A percentile compares a stretch with the other conserved stretches of the same genome.
phyloP scores from a whole-genome alignment of 2,888 invertebrate species.

The Microplitis deprimator region DNA sequence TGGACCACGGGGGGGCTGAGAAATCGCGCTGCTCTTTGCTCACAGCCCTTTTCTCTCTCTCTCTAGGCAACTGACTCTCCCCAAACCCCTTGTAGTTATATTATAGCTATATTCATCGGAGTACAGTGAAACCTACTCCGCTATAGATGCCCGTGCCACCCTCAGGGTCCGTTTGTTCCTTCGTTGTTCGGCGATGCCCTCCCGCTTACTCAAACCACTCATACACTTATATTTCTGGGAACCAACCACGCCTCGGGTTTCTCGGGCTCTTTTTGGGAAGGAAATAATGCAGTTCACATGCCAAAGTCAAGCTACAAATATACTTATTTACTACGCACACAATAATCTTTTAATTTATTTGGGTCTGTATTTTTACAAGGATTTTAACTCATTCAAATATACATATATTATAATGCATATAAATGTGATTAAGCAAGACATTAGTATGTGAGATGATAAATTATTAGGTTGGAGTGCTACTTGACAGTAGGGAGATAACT shows the following conservation, averaged over 20 bases:
- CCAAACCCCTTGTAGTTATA: background rate
- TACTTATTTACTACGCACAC: background rate
- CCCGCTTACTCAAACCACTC: constrained; percentile 28
- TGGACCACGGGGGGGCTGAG: constrained; percentile 65
- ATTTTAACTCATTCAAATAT: too few relatives aligned
- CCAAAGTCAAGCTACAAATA: background rate
- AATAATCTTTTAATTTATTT: background rate
- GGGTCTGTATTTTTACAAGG: too few relatives aligned
- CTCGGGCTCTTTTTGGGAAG: constrained; percentile 45
- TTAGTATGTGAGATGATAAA: constrained; percentile 1
- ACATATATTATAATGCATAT: too few relatives aligned
- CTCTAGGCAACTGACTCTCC: constrained; percentile 30
- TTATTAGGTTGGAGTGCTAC: background rate
- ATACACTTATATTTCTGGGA: constrained; percentile 40
- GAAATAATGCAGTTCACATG: background rate
- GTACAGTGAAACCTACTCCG: background rate
- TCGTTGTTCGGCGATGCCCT: constrained; percentile 12
- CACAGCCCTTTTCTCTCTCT: constrained; percentile 22
- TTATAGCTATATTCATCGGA: background rate
- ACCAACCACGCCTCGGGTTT: constrained; percentile 44
- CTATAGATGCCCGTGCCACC: constrained; percentile 25
- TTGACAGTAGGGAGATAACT: constrained; percentile 1
- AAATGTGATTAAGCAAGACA: background rate
- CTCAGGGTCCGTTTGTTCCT: constrained; percentile 24
- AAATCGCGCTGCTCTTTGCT: constrained; percentile 44